Percentiles rank a stretch among this genome's conserved stretches.
Conservation (phyloP, 2,797 vertebrate species). For the Anniella stebbinsi region DNA sequence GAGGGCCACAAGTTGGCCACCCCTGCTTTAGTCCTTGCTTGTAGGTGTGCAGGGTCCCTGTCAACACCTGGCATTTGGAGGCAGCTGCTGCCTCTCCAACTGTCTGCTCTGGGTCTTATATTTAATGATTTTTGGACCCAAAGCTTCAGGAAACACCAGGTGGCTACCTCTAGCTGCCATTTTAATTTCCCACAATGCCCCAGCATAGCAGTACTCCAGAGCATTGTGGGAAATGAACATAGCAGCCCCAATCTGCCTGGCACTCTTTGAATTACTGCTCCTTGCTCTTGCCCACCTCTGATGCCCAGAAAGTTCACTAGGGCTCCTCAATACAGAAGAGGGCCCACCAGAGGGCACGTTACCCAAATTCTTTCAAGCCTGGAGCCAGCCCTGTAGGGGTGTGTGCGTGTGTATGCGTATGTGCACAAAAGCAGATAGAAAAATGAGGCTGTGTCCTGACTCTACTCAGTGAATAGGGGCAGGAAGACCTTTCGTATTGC, state of each 20-base stretch:
- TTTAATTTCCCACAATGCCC: background rate
- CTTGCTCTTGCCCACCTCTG: background rate
- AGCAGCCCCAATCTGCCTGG: background rate
- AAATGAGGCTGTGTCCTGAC: slow-evolving; percentile 2
- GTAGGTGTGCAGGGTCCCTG: background rate
- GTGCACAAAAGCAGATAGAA: background rate
- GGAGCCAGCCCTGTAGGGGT: background rate
- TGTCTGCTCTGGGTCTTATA: background rate
- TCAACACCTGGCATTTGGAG: background rate
- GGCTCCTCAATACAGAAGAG: background rate
- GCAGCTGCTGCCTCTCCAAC: background rate
- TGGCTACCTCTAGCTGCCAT: background rate
- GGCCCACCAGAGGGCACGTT: background rate
- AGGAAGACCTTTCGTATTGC: background rate
- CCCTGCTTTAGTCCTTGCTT: background rate
- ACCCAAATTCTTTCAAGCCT: background rate
- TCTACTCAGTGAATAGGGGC: background rate
- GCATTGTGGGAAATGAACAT: background rate
- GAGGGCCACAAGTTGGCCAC: background rate
- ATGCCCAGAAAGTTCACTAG: background rate
- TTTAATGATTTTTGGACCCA: background rate
- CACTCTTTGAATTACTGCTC: background rate
- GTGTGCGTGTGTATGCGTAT: background rate
- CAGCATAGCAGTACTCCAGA: background rate
- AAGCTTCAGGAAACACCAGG: background rate